Percentiles rank a stretch among this genome's conserved stretches.
Conservation (phyloP, 1,140 invertebrate species). For the Limonius californicus region DNA sequence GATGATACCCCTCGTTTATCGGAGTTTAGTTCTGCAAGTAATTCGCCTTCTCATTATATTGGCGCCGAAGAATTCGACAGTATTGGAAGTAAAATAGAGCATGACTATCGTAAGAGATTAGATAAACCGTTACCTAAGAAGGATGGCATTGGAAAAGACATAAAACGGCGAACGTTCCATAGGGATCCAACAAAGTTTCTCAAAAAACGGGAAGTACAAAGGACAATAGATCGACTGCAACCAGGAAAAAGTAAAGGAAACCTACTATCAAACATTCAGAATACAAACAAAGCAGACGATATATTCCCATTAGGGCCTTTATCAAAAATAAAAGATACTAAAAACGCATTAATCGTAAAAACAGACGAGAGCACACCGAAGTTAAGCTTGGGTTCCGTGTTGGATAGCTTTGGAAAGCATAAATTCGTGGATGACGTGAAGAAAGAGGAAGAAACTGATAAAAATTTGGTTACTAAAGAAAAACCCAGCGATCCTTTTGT, state of each 20-base stretch:
- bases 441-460: constrained; percentile 46
- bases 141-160: constrained; percentile 34
- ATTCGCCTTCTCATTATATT: constrained; percentile 61
- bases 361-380: constrained; percentile 65
- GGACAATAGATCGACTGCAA: constrained; percentile 76
- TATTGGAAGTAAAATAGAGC: constrained; percentile 44
- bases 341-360: constrained; percentile 53
- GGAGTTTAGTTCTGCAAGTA: constrained; percentile 68
- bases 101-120: constrained; percentile 45
- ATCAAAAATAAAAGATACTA: constrained; percentile 52
- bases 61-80: constrained; percentile 52
- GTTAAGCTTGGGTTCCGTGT: constrained; percentile 74
- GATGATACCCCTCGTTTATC: constrained; percentile 74
- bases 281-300: constrained; percentile 53
- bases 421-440: constrained; percentile 55
- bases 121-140: constrained; percentile 40
- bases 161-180: constrained; percentile 41
- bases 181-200: constrained; percentile 47
- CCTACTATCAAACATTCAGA: constrained; percentile 58
- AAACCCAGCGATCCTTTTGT: neutral
- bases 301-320: constrained; percentile 44
- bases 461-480: neutral
- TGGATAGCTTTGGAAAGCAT: constrained; percentile 62
- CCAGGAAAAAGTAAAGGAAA: constrained; percentile 83
- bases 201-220: constrained; percentile 69